phyloP scores from a whole-genome alignment of 2,888 invertebrate genomes.

The Heliconius ismenius region DNA sequence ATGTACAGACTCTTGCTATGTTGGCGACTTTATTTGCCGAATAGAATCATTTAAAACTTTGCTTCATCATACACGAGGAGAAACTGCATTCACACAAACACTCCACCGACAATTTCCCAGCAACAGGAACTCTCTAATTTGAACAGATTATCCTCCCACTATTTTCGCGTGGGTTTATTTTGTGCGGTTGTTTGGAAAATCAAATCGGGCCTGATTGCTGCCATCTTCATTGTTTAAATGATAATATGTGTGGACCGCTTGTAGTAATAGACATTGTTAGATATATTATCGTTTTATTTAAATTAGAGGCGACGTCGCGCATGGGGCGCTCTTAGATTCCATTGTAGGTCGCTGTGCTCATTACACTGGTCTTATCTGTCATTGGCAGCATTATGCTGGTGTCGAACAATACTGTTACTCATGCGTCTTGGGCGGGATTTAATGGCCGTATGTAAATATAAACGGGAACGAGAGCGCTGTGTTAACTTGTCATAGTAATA shows the following conservation, averaged over 20 bases:
- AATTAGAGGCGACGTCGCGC: slow-evolving; percentile 49
- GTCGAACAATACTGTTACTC: slow-evolving; percentile 65
- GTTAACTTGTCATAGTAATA: slow-evolving; percentile 6
- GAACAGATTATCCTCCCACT: slow-evolving; percentile 41
- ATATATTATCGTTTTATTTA: slow-evolving; percentile 46
- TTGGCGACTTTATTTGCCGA: slow-evolving; percentile 42
- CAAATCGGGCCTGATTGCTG: slow-evolving; percentile 30
- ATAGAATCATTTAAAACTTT: slow-evolving; percentile 32
- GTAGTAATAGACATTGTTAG: slow-evolving; percentile 36
- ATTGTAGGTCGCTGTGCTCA: slow-evolving; percentile 65
- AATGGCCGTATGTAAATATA: slow-evolving; percentile 40
- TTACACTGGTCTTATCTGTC: slow-evolving; percentile 75
- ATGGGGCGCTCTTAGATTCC: slow-evolving; percentile 55
- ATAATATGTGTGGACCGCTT: slow-evolving; percentile 33
- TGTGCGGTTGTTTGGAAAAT: slow-evolving; percentile 40
- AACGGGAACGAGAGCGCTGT: slow-evolving; percentile 32
- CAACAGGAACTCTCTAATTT: slow-evolving; percentile 42
- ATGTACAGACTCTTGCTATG: slow-evolving; percentile 35
- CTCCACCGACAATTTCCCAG: slow-evolving; percentile 33
- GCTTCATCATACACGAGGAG: slow-evolving; percentile 29
- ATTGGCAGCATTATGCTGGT: slow-evolving; percentile 72
- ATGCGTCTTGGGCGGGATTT: slow-evolving; percentile 53
- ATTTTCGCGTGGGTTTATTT: slow-evolving; percentile 41
- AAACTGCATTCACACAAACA: slow-evolving; percentile 35
- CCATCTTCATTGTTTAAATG: slow-evolving; percentile 32